Evolutionary conservation across 2,113 vertebrate genomes (phyloP), one percentile per base, ranked within the genome.

Genomic region (Pipra filicauda): DNA sequence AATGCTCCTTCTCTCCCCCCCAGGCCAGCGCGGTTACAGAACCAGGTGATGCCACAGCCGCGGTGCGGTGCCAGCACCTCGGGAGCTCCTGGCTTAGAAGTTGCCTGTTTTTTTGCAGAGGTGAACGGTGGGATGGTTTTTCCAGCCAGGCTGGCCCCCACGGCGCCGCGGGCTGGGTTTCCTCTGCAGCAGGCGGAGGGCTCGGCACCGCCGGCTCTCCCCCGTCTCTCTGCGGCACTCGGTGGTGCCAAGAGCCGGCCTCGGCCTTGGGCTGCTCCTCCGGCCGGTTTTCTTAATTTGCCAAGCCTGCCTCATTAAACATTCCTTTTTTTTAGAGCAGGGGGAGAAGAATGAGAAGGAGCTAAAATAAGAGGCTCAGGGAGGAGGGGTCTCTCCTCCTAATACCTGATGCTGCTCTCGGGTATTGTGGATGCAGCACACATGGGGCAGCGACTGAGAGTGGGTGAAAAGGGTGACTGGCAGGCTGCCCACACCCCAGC

Each of bases 271-370:
- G 83, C 86, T 81, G 58, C 70, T 95, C 54, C 80, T 85, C 75
- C 1, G 15, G 75, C 59, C 80, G 51, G 8, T 39, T 74, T 87
- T 46, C 82, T 86, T 93, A 58, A 84, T 92, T 94, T 83, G 88
- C 88, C 77, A 89, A 93, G 54, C 65, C 70, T 61, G 73, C 89
- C 54, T 94, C 91, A 15, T 89, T 91, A 94, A 94, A 76, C 58
- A 48, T 67, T 82, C 41, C 33, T 78, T 94, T 79, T 79, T 88
- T 75, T 87, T 71, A 72, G 66, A 82, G 46, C 41, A n/a, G 43
- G 37, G 44, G 65, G 27, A 49, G 69, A 85, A 57, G 37, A 85
- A 72, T 55, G 70, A 81, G 69, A n/a, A 77, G 35, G n/a, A 93
- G 41, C 65, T 79, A 52, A 93, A 93, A 28, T 26, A 35, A 59